phyloP scores from a whole-genome alignment of 2,113 vertebrate genomes.

The Calyptomena viridis region DNA sequence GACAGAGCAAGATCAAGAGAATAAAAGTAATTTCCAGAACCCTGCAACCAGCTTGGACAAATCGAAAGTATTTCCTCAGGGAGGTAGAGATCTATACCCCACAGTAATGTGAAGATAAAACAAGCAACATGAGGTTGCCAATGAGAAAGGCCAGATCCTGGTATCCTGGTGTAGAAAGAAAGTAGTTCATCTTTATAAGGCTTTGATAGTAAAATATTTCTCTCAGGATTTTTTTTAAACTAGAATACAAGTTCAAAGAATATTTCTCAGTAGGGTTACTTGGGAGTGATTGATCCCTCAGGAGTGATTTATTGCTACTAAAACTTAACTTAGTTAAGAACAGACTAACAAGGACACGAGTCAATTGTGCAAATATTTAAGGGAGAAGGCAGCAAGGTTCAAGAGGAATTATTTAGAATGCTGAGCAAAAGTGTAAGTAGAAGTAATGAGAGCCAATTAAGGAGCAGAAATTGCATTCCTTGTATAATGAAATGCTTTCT shows the following conservation, averaged over 20 bases:
- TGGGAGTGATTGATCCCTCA: not conserved
- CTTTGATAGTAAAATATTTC: not conserved
- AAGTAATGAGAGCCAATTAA: constrained; percentile 20
- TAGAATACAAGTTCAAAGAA: constrained; percentile 11
- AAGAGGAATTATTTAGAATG: not conserved
- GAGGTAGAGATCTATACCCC: not conserved
- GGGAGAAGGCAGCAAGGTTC: not conserved
- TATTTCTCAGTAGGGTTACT: not conserved
- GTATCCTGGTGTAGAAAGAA: not conserved
- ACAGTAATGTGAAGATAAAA: not conserved
- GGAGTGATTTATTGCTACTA: not conserved
- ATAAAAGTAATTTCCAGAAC: constrained; percentile 24
- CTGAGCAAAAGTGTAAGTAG: not conserved
- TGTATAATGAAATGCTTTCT: not conserved
- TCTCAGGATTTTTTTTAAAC: not conserved
- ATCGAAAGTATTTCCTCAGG: not conserved
- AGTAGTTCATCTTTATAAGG: not conserved
- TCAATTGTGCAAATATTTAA: constrained; percentile 19
- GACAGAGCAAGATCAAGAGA: constrained; percentile 19
- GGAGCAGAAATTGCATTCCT: not conserved
- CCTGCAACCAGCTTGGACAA: not conserved
- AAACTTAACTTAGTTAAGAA: constrained; percentile 26
- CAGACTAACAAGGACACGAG: not conserved
- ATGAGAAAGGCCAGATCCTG: constrained; percentile 2
- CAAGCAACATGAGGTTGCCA: not conserved